phyloP scores from a whole-genome alignment of 2,113 vertebrate species.

The Penelope pileata region DNA sequence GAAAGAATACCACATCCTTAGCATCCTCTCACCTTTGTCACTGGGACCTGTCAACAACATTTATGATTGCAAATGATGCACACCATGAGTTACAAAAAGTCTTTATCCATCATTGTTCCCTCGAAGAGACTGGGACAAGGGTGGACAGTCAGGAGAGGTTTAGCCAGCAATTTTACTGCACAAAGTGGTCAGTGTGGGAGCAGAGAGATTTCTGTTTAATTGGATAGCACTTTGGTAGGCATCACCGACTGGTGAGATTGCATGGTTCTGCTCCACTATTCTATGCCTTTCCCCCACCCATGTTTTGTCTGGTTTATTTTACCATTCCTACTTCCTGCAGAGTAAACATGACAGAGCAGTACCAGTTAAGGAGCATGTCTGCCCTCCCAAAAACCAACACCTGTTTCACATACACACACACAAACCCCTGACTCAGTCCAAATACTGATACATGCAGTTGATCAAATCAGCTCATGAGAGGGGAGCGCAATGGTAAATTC shows the following conservation, averaged over 20 bases:
- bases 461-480: neutral
- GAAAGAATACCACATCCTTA: slow-evolving; percentile 42
- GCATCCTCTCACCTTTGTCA: neutral
- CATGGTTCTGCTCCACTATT: neutral
- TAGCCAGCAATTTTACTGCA: neutral
- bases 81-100: neutral
- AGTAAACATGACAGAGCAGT: neutral
- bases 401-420: neutral
- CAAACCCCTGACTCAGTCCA: neutral
- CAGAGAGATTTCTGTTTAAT: neutral
- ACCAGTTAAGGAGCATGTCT: neutral
- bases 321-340: neutral
- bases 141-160: neutral
- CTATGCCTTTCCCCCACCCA: neutral
- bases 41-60: slow-evolving; percentile 38
- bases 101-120: neutral
- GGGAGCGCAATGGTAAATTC: neutral
- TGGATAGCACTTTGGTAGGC: neutral
- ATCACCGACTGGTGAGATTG: neutral
- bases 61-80: neutral
- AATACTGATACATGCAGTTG: neutral
- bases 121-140: neutral
- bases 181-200: neutral
- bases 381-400: neutral
- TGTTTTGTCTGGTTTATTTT: neutral